phyloP scores from a whole-genome alignment of 2,888 invertebrate species.

The Sturmia bella region DNA sequence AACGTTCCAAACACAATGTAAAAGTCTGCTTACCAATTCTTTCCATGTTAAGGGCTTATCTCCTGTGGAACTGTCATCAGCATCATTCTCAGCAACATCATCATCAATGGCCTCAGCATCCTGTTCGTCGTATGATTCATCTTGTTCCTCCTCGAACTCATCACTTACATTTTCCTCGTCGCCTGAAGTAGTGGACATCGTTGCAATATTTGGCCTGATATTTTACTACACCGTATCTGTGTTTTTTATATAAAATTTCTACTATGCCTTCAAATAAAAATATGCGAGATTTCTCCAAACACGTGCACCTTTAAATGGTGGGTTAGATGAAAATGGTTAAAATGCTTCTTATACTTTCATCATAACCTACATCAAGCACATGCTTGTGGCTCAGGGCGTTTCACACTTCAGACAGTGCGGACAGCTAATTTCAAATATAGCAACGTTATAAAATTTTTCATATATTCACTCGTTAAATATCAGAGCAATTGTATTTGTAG shows the following conservation, averaged over 20 bases:
- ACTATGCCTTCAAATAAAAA: background rate
- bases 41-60: constrained; percentile 83
- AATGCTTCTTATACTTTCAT: background rate
- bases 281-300: constrained; percentile 8
- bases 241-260: background rate
- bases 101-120: constrained; percentile 15
- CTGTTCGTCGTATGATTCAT: constrained; percentile 35
- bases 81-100: background rate
- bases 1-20: constrained; percentile 33
- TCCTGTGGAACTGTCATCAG: constrained; percentile 29
- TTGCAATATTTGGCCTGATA: constrained; percentile 14
- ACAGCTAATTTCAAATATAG: background rate
- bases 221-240: too few species aligned
- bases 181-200: constrained; percentile 79
- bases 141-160: constrained; percentile 70
- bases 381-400: background rate
- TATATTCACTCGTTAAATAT: too few species aligned
- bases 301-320: constrained; percentile 32
- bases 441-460: too few species aligned
- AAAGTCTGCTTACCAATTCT: constrained; percentile 83
- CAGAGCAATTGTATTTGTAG: too few species aligned
- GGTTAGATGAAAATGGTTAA: constrained; percentile 50
- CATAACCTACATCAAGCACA: constrained; percentile 28
- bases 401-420: background rate
- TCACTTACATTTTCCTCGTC: constrained; percentile 75